A percentile compares a stretch with the other conserved stretches of the same genome.
These are phyloP conservation scores for Ellobium chinense DNA, from an alignment of 2,888 invertebrate genomes.

Conservation along the genomic window DNA sequence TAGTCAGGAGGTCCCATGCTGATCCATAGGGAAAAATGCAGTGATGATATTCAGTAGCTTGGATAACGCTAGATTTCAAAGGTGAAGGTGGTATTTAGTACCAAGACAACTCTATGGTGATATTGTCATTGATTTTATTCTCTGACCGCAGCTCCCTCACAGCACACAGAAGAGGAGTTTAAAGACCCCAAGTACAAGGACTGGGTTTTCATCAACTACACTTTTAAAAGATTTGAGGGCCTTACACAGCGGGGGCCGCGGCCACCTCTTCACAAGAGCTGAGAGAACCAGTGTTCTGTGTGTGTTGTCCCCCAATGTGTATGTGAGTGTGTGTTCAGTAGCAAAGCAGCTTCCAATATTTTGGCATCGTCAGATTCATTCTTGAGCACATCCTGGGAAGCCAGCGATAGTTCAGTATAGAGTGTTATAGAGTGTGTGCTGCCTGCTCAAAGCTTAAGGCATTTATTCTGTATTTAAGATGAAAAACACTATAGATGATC, in stretches of 20 bases:
- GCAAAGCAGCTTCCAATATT: not conserved
- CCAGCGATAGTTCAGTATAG: no score
- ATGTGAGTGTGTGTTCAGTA: constrained; percentile 3
- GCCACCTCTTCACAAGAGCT: constrained; percentile 54
- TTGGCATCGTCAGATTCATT: not conserved
- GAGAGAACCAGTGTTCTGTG: constrained; percentile 29
- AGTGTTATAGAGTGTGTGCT: no score
- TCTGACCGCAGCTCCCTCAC: constrained; percentile 48
- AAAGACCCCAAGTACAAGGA: constrained; percentile 85
- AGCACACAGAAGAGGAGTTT: constrained; percentile 49
- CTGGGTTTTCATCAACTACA: constrained; percentile 99
- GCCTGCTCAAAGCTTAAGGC: no score
- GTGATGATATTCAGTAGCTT: no score
- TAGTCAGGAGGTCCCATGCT: no score
- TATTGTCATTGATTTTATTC: no score
- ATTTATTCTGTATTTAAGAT: no score
- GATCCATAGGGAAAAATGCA: no score
- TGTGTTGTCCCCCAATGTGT: not conserved
- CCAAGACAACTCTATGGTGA: no score
- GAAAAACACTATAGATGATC: no score
- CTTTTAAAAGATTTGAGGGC: constrained; percentile 99
- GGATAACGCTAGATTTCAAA: no score
- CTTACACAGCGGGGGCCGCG: constrained; percentile 89
- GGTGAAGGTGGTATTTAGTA: no score
- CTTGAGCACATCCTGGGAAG: not conserved